Conservation (phyloP, 2,113 vertebrate genomes). For the Serinus canaria region DNA sequence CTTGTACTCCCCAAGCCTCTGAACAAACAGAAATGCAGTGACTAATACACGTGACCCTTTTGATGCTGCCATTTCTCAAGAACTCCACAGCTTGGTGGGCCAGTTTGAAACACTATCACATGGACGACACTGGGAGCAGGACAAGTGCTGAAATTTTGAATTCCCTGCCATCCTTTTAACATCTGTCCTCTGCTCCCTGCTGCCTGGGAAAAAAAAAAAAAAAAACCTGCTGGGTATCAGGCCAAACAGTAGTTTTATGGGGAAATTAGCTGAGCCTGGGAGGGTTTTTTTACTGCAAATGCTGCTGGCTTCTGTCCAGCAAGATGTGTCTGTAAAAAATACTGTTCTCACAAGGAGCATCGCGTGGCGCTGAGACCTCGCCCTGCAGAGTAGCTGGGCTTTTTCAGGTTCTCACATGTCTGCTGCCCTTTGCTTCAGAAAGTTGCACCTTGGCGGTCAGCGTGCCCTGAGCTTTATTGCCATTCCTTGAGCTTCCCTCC, state of each 20-base stretch:
- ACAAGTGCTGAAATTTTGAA: neutral
- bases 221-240: neutral
- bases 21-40: neutral
- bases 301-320: neutral
- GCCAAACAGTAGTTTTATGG: neutral
- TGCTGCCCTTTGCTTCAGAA: neutral
- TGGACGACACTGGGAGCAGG: neutral
- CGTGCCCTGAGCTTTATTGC: neutral
- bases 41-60: slow-evolving; percentile 6
- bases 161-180: neutral
- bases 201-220: neutral
- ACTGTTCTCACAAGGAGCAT: neutral
- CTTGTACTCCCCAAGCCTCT: neutral
- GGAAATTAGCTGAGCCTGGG: neutral
- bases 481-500: neutral
- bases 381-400: neutral
- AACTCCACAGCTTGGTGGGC: neutral
- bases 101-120: accelerated
- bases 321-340: neutral
- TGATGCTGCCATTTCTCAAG: neutral
- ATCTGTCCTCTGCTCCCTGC: neutral
- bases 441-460: accelerated
- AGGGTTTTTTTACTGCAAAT: neutral
- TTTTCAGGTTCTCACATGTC: neutral
- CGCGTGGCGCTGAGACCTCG: accelerated